Evolutionary conservation across 2,888 invertebrate genomes (phyloP).

Genomic region (Rhabditoides inermis): DNA sequence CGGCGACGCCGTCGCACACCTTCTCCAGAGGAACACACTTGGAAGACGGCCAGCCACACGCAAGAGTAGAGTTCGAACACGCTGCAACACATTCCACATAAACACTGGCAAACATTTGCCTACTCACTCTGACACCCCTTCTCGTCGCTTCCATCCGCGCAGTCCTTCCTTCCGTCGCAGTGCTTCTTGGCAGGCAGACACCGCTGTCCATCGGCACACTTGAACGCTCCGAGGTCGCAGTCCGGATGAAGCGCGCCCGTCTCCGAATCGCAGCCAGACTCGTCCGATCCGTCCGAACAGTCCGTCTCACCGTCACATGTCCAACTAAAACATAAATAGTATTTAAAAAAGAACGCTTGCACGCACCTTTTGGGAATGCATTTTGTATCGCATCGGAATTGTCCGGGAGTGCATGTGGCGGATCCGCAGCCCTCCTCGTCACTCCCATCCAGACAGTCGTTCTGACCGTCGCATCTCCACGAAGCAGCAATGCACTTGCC

Average conservation of each 20-base stretch:
- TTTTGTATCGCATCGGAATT: slow-evolving; percentile 49
- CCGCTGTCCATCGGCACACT: slow-evolving; percentile 8
- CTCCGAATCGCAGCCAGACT: slow-evolving; percentile 57
- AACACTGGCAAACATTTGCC: neutral
- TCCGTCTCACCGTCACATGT: slow-evolving; percentile 61
- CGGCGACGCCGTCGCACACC: slow-evolving; percentile 27
- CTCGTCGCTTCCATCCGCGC: slow-evolving; percentile 63
- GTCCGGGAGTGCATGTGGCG: too few relatives aligned
- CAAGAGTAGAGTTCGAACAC: slow-evolving; percentile 11
- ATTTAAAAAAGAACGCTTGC: too few relatives aligned
- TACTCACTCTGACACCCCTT: slow-evolving; percentile 51
- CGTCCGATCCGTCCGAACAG: slow-evolving; percentile 63
- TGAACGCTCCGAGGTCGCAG: neutral
- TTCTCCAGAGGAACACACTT: slow-evolving; percentile 9
- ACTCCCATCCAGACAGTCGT: too few relatives aligned
- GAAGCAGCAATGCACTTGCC: too few relatives aligned
- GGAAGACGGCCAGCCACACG: slow-evolving; percentile 7
- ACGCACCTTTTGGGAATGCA: too few relatives aligned
- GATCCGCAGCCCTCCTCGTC: too few relatives aligned
- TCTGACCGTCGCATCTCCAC: too few relatives aligned
- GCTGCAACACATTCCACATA: neutral
- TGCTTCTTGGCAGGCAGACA: slow-evolving; percentile 6
- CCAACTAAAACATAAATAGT: slow-evolving; percentile 6
- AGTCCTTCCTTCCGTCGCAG: slow-evolving; percentile 61
- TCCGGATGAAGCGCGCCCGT: neutral